Conservation (phyloP, 2,113 vertebrate genomes). For the Chloroceryle aenea region DNA sequence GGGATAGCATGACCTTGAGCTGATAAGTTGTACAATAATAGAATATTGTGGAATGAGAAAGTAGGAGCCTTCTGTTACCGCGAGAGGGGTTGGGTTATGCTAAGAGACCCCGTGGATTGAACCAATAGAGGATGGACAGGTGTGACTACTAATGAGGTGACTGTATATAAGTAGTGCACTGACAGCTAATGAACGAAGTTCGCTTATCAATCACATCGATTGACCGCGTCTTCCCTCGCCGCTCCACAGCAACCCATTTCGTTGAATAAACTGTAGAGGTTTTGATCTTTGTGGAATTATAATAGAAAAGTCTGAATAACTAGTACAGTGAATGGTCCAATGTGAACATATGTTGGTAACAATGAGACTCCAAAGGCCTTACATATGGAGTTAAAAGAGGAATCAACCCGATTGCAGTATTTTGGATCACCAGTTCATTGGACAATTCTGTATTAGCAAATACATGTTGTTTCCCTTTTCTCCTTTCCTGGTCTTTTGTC, state of each 20-base stretch:
- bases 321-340: rapidly evolving
- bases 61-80: no score
- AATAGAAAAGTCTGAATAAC: background rate
- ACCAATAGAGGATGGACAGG: no score
- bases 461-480: background rate
- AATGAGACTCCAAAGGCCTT: background rate
- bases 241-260: background rate
- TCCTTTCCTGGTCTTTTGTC: background rate
- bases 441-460: background rate
- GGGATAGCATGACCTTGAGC: no score
- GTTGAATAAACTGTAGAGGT: background rate
- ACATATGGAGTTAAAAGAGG: background rate
- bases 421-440: background rate
- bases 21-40: no score
- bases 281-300: background rate
- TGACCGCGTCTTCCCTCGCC: no score
- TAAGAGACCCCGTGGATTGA: no score
- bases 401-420: background rate
- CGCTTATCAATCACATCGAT: no score
- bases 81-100: no score
- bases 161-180: no score
- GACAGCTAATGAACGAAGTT: no score
- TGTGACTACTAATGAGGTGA: no score
- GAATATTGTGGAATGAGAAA: no score
- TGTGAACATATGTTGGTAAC: background rate